Base-by-base conservation (phyloP, 2,888 invertebrate genomes). In the Xanthorhoe designata region DNA sequence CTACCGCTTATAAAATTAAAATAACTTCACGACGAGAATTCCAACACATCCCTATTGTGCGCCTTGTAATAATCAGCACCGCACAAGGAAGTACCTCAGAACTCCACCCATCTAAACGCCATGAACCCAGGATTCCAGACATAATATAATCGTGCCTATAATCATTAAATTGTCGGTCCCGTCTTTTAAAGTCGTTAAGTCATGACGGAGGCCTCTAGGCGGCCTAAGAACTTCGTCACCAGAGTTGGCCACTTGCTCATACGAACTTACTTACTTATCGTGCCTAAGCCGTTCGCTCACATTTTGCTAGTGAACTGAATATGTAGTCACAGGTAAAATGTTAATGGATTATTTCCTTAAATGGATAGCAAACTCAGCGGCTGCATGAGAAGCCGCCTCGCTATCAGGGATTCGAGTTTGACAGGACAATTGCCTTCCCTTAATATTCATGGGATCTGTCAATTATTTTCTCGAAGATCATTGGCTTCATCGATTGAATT, bases 271-370 rank as follows among this genome's bases (percentile, higher is more conserved):
- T n/a, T n/a, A n/a, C n/a, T 62, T 62, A 62, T 84, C 82, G 80
- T 77, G 74, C 73, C 77, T 78, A 79, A 82, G 84, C 83, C 81
- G 79, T 79, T 71, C 73, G 68, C 74, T 85, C 81, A 82, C 81
- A 80, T 82, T 81, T 75, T 76, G 59, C 66, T 66, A 64, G 50
- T 74, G 67, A 77, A 71, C 79, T 83, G 82, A 82, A 85, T 85
- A 83, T 83, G 81, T 86, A 80, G 81, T 83, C 81, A 79, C 76
- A 80, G 76, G 82, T 80, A 81, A 85, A 89, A 88, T 86, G 85
- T 83, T 87, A 90, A 89, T 90, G 85, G 88, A 85, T 88, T 84
- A 84, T 86, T 86, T 82, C 89, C 89, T 83, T 86, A 84, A 81
- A 74, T 72, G 83, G 86, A 70, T 77, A 74, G 73, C 76, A 76